These are phyloP conservation scores for Zophobas atratus DNA, from an alignment of 1,140 invertebrate genomes.

Conservation along the genomic window DNA sequence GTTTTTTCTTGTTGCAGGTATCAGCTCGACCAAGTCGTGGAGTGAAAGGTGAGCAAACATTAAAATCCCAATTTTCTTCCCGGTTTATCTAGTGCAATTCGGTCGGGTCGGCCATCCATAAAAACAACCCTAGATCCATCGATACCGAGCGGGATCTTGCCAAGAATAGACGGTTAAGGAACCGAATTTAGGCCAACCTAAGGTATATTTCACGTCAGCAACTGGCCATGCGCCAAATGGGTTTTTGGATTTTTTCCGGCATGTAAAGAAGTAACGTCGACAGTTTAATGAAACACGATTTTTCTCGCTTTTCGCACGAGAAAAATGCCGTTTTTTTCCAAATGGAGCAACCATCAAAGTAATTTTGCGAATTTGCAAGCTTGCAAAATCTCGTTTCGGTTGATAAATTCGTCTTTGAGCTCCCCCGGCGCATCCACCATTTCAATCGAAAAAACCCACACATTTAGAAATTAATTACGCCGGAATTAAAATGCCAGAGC, in stretches of 20 bases:
- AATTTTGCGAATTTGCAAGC: too few species aligned
- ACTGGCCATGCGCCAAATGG: conserved; percentile 3
- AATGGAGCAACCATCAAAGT: too few species aligned
- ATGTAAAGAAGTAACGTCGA: not conserved
- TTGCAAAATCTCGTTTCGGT: too few species aligned
- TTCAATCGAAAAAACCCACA: conserved; percentile 16
- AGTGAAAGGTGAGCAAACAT: conserved; percentile 22
- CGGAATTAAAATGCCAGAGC: conserved; percentile 31
- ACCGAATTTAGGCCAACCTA: not conserved
- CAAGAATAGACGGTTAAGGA: not conserved
- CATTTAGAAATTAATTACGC: conserved; percentile 27
- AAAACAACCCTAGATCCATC: not conserved
- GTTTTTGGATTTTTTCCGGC: not conserved
- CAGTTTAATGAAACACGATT: not conserved
- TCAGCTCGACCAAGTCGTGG: not conserved
- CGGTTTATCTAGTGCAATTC: not conserved
- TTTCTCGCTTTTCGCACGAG: not conserved
- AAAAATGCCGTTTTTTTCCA: too few species aligned
- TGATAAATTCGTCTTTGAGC: not conserved
- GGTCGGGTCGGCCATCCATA: not conserved
- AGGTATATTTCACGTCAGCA: not conserved
- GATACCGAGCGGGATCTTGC: not conserved
- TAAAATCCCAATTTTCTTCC: not conserved
- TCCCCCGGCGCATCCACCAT: conserved; percentile 17
- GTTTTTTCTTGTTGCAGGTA: conserved; percentile 13